A percentile compares a stretch with the other conserved stretches of the same genome.
Evolutionary conservation across 2,113 vertebrate species (phyloP).

Genomic region (Cyprinodon brontotheroides): DNA sequence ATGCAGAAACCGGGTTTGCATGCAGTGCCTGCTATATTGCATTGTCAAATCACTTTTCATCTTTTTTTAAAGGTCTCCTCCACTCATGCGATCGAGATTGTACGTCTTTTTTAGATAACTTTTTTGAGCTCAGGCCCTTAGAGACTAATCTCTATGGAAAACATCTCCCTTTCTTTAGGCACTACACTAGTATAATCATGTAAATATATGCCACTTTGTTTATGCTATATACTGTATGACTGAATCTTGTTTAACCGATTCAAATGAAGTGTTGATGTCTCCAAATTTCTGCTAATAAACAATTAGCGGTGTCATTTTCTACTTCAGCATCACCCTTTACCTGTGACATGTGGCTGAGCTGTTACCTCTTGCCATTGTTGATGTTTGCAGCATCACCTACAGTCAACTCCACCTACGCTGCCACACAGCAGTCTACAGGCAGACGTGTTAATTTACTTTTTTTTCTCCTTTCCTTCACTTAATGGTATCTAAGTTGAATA

Average conservation of each 20-base stretch:
- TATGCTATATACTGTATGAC: not conserved
- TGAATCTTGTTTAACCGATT: not conserved
- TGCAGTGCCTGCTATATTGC: too few species aligned
- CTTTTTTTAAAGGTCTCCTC: too few species aligned
- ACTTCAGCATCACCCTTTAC: slow-evolving; percentile 42
- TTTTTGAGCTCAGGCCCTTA: not conserved
- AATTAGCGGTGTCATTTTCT: slow-evolving; percentile 44
- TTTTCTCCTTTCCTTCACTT: slow-evolving; percentile 25
- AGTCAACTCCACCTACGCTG: slow-evolving; percentile 61
- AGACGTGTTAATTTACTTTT: slow-evolving; percentile 56
- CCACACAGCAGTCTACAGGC: slow-evolving; percentile 52
- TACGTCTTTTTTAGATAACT: too few species aligned
- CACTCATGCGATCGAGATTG: too few species aligned
- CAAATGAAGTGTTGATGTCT: slow-evolving; percentile 13
- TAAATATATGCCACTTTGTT: not conserved
- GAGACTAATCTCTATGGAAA: not conserved
- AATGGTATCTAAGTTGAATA: slow-evolving; percentile 41
- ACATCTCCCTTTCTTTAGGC: not conserved
- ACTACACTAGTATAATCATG: not conserved
- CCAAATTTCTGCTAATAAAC: slow-evolving; percentile 45
- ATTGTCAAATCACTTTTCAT: too few species aligned
- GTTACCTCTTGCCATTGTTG: slow-evolving; percentile 58
- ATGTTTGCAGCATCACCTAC: slow-evolving; percentile 49
- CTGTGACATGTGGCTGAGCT: slow-evolving; percentile 13
- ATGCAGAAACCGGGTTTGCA: too few species aligned